phyloP scores from a whole-genome alignment of 2,888 invertebrate species.

The Busseola fusca region DNA sequence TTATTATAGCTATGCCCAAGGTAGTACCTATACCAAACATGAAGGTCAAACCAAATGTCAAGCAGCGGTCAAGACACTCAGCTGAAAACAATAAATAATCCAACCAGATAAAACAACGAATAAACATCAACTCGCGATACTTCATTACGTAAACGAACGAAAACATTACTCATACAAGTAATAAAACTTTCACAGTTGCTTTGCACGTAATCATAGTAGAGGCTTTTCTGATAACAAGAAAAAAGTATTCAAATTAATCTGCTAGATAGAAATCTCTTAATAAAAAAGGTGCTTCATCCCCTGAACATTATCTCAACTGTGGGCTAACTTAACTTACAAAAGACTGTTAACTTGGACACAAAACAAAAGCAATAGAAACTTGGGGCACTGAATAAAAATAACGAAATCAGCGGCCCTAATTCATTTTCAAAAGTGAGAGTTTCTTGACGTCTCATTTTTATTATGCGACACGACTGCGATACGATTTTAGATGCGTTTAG shows the following conservation, averaged over 20 bases:
- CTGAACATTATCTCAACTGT: conserved; percentile 74
- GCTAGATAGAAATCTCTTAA: conserved; percentile 79
- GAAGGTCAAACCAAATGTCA: conserved; percentile 10
- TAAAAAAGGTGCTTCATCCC: conserved; percentile 73
- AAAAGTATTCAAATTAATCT: conserved; percentile 84
- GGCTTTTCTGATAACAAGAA: conserved; percentile 72
- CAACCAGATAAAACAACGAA: conserved; percentile 41
- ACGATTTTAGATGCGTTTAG: conserved; percentile 35
- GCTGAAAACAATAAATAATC: conserved; percentile 31
- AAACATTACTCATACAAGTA: conserved; percentile 53
- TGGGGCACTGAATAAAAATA: conserved; percentile 84
- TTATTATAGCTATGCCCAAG: not conserved
- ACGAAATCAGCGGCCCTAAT: conserved; percentile 80
- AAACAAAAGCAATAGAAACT: conserved; percentile 84
- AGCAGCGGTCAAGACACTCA: conserved; percentile 2
- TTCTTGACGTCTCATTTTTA: conserved; percentile 49
- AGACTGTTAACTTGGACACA: conserved; percentile 70
- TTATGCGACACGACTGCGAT: conserved; percentile 52
- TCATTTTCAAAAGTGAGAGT: conserved; percentile 78
- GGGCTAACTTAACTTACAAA: conserved; percentile 70
- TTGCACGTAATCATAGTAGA: conserved; percentile 64
- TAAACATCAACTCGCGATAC: conserved; percentile 32
- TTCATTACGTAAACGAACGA: conserved; percentile 50
- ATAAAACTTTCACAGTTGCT: conserved; percentile 57
- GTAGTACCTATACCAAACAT: not conserved